phyloP scores from a whole-genome alignment of 2,113 vertebrate genomes.

The Anoura caudifer region DNA sequence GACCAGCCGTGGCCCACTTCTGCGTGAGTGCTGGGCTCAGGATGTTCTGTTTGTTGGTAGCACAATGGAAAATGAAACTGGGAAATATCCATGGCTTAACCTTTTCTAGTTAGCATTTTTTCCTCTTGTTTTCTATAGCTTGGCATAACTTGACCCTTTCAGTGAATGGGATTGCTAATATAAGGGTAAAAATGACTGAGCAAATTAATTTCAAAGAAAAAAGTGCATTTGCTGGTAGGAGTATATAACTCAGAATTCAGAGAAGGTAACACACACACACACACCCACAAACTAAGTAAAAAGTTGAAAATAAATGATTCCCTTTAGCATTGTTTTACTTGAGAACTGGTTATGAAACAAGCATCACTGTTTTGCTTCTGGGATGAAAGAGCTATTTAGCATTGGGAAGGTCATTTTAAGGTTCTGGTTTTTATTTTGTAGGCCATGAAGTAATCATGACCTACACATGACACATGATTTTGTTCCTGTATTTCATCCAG shows the following conservation, averaged over 20 bases:
- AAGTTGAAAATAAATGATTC: neutral
- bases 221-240: neutral
- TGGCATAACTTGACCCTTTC: neutral
- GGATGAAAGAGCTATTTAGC: neutral
- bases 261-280: neutral
- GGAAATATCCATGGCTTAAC: neutral
- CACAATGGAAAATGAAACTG: neutral
- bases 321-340: neutral
- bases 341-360: neutral
- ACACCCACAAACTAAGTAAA: neutral
- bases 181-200: neutral
- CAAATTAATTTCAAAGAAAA: neutral
- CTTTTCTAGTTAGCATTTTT: neutral
- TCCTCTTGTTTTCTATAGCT: neutral
- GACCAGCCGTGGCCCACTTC: neutral
- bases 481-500: neutral
- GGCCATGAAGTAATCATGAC: neutral
- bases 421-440: neutral
- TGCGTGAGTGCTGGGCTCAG: neutral
- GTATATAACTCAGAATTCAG: neutral
- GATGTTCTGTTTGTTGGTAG: neutral
- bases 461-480: neutral
- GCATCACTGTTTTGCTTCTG: neutral
- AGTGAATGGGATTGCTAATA: neutral
- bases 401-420: neutral